phyloP scores from a whole-genome alignment of 2,113 vertebrate species.

The Periophthalmus modestus region DNA sequence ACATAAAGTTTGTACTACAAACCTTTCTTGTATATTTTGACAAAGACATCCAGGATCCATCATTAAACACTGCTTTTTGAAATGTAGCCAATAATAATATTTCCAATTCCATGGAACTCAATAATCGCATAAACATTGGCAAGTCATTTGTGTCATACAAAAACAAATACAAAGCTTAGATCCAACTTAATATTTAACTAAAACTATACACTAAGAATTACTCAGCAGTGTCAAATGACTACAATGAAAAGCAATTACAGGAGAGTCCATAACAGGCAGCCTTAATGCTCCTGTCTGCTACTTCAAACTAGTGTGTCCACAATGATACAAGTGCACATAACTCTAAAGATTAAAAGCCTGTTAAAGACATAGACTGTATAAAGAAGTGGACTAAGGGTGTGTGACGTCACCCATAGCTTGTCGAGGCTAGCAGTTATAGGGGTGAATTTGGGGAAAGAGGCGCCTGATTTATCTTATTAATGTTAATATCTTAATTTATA shows the following conservation, averaged over 20 bases:
- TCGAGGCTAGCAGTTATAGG: too few relatives aligned
- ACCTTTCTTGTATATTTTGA: neutral
- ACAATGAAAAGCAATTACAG: neutral
- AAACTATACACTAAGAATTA: neutral
- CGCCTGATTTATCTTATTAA: too few relatives aligned
- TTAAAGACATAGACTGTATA: too few relatives aligned
- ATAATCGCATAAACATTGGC: neutral
- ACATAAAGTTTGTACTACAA: neutral
- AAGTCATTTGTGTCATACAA: neutral
- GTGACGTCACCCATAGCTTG: too few relatives aligned
- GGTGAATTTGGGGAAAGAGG: too few relatives aligned
- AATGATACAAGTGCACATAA: neutral
- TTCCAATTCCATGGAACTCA: neutral
- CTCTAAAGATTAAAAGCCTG: constrained; percentile 6
- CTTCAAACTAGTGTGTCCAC: neutral
- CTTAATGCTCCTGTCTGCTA: neutral
- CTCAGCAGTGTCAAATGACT: neutral
- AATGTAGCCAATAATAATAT: neutral
- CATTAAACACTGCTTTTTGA: neutral
- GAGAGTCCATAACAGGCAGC: neutral
- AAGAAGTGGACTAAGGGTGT: too few relatives aligned
- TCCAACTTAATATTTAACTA: neutral
- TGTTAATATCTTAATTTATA: too few relatives aligned
- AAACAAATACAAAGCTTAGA: neutral
- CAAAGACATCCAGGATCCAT: neutral